phyloP scores from a whole-genome alignment of 2,888 invertebrate genomes.

The Lapara coniferarum region DNA sequence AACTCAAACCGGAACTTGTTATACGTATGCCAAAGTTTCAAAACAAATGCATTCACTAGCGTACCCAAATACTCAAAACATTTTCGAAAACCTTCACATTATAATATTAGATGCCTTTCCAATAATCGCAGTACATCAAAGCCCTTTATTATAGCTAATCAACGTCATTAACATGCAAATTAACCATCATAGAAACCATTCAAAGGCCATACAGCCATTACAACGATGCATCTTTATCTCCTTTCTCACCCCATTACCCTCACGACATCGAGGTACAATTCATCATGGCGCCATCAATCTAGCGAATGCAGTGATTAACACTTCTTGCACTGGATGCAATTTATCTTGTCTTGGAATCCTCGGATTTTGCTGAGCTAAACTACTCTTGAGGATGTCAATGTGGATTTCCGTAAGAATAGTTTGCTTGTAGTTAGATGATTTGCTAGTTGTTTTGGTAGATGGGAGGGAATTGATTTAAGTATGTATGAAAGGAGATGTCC shows the following conservation, averaged over 20 bases:
- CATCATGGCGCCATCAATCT: conserved; percentile 68
- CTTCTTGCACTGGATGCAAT: conserved; percentile 36
- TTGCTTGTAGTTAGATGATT: too few relatives aligned
- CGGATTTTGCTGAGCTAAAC: not conserved
- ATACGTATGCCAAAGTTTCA: too few relatives aligned
- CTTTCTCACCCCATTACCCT: conserved; percentile 56
- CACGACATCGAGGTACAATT: conserved; percentile 46
- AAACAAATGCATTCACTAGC: too few relatives aligned
- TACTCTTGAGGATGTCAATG: not conserved
- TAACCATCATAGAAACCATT: conserved; percentile 39
- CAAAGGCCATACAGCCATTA: conserved; percentile 35
- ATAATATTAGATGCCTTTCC: too few relatives aligned
- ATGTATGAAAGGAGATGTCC: too few relatives aligned
- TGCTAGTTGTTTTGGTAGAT: too few relatives aligned
- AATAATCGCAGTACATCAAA: too few relatives aligned
- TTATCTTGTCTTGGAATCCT: conserved; percentile 28
- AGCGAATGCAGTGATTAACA: conserved; percentile 53
- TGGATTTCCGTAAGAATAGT: too few relatives aligned
- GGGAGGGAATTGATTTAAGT: too few relatives aligned
- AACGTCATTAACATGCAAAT: not conserved
- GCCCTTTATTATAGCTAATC: not conserved
- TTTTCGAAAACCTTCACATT: too few relatives aligned
- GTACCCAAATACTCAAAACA: too few relatives aligned
- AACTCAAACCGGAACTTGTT: too few relatives aligned
- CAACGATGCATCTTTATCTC: conserved; percentile 49